Percentiles rank a stretch among this genome's conserved stretches.
phyloP scores from a whole-genome alignment of 2,888 invertebrate species.

The Tenthredo distinguenda region DNA sequence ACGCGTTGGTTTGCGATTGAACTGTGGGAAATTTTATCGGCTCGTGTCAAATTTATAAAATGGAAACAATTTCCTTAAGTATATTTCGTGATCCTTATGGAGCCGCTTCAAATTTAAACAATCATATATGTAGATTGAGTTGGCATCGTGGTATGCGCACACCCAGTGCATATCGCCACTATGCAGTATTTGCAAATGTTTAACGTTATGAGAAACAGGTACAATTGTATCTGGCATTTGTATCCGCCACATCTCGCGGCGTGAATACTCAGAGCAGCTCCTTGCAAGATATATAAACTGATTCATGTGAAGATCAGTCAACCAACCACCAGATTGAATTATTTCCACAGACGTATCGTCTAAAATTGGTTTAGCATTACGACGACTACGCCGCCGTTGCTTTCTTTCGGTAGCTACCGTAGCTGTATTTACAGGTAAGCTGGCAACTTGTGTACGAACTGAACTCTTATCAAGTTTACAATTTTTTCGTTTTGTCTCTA shows the following conservation, averaged over 20 bases:
- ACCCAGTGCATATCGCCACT: conserved; percentile 53
- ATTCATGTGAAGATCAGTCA: conserved; percentile 54
- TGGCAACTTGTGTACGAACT: too few relatives aligned
- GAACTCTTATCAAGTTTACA: too few relatives aligned
- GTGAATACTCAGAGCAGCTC: conserved; percentile 42
- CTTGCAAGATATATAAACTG: conserved; percentile 49
- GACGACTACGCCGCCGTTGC: not conserved
- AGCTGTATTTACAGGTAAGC: too few relatives aligned
- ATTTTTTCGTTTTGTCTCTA: too few relatives aligned
- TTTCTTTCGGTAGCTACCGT: too few relatives aligned
- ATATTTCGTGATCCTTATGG: conserved; percentile 50
- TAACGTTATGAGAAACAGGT: conserved; percentile 42
- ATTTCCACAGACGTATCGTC: not conserved
- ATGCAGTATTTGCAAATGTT: conserved; percentile 58
- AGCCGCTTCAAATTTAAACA: conserved; percentile 45
- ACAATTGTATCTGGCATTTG: conserved; percentile 51
- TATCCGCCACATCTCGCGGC: conserved; percentile 39
- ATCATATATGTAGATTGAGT: conserved; percentile 54
- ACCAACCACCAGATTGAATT: not conserved
- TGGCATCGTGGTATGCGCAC: conserved; percentile 53
- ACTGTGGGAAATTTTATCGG: conserved; percentile 23
- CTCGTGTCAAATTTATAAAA: conserved; percentile 36
- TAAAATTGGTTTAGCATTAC: not conserved
- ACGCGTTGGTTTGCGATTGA: conserved; percentile 14
- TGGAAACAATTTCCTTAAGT: conserved; percentile 53